A percentile compares a stretch with the other conserved stretches of the same genome.
Conservation (phyloP, 1,140 invertebrate genomes). For the Drosophila subobscura region DNA sequence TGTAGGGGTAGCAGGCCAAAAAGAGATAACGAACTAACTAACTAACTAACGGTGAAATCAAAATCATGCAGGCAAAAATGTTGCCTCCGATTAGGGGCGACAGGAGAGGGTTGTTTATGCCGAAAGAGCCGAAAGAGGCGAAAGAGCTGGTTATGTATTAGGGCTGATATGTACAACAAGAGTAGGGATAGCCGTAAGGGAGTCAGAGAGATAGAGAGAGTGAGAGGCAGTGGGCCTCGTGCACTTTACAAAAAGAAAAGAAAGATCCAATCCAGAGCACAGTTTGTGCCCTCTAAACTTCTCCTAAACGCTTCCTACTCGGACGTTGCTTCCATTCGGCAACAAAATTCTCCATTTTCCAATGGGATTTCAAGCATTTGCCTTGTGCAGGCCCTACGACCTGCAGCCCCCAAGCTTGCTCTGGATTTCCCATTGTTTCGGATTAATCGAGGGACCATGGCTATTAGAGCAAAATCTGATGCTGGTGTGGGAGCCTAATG, state of each 20-base stretch:
- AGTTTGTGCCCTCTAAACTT: neutral
- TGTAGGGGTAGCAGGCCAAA: conserved; percentile 31
- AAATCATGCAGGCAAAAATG: conserved; percentile 46
- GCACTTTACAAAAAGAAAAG: neutral
- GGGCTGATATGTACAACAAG: neutral
- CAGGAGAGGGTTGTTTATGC: neutral
- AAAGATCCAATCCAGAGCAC: neutral
- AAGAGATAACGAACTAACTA: conserved; percentile 75
- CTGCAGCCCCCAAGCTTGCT: too few relatives aligned
- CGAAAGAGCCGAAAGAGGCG: too few relatives aligned
- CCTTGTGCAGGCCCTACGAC: conserved; percentile 2
- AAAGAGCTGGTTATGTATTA: neutral
- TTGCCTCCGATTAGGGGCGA: conserved; percentile 8
- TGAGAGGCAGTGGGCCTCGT: neutral
- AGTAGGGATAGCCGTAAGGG: neutral
- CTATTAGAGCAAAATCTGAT: conserved; percentile 56
- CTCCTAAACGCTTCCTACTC: too few relatives aligned
- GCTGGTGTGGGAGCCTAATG: conserved; percentile 2
- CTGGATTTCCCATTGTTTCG: conserved; percentile 12
- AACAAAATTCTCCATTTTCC: conserved; percentile 28
- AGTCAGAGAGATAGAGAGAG: neutral
- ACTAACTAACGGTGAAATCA: conserved; percentile 75
- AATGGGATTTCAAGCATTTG: conserved; percentile 23
- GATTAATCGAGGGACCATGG: conserved; percentile 43
- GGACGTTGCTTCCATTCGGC: conserved; percentile 8